Conservation (phyloP, 2,113 vertebrate species). For the Chlamydotis undulata region DNA sequence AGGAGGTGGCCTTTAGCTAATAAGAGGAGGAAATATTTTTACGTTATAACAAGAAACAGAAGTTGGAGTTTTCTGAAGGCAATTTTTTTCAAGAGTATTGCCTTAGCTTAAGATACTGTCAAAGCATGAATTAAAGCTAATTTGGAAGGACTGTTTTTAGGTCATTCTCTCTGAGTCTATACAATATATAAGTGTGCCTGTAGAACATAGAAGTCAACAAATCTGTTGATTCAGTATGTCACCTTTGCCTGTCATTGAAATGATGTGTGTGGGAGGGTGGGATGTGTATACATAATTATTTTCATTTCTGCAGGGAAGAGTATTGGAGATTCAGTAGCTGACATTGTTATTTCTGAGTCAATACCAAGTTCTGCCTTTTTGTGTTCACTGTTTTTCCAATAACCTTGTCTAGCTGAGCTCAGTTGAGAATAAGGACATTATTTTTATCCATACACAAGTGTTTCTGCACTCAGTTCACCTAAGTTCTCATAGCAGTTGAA, state of each 20-base stretch:
- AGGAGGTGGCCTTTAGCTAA: neutral
- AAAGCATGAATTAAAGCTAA: neutral
- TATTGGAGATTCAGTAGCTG: neutral
- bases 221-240: neutral
- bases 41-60: neutral
- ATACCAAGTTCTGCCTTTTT: neutral
- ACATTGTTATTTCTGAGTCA: neutral
- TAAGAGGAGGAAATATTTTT: neutral
- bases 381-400: neutral
- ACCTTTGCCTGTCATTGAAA: neutral
- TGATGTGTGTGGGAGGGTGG: neutral
- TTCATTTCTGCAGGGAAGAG: neutral
- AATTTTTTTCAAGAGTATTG: neutral
- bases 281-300: neutral
- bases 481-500: neutral
- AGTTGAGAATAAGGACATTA: neutral
- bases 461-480: neutral
- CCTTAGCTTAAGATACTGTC: neutral
- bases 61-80: neutral
- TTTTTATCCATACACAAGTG: neutral
- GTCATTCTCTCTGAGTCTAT: neutral
- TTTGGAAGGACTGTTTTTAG: neutral
- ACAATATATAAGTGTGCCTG: neutral
- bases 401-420: neutral
- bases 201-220: neutral